Evolutionary conservation across 2,888 invertebrate species (phyloP).

Genomic region (Galerucella pusilla): DNA sequence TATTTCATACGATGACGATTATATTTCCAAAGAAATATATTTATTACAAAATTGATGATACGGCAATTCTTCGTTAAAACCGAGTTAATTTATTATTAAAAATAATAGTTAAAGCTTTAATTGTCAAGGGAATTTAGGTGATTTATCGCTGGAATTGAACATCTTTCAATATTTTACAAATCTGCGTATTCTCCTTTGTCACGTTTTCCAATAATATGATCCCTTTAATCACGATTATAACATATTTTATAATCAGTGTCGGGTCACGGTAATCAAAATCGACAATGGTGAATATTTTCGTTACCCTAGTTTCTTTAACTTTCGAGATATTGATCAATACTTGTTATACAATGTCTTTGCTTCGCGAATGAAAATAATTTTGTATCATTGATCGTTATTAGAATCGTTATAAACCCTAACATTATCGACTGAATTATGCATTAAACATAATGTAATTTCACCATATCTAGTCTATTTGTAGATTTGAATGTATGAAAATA

Average conservation of each 20-base stretch:
- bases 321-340: too few species aligned
- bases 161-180: slow-evolving; percentile 25
- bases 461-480: too few species aligned
- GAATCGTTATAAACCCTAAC: too few species aligned
- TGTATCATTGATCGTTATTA: too few species aligned
- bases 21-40: slow-evolving; percentile 7
- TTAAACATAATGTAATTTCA: too few species aligned
- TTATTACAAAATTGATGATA: slow-evolving; percentile 18
- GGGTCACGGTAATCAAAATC: neutral
- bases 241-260: neutral
- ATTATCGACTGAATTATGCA: too few species aligned
- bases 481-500: too few species aligned
- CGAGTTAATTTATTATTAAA: slow-evolving; percentile 22
- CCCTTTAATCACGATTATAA: slow-evolving; percentile 5
- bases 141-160: slow-evolving; percentile 26
- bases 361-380: too few species aligned
- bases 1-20: neutral
- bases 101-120: slow-evolving; percentile 35
- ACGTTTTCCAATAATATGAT: slow-evolving; percentile 22
- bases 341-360: too few species aligned
- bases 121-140: slow-evolving; percentile 25
- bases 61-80: neutral
- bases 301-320: too few species aligned
- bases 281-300: too few species aligned
- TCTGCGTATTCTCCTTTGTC: slow-evolving; percentile 20